phyloP scores from a whole-genome alignment of 2,888 invertebrate species.

The Microctonus hyperodae region DNA sequence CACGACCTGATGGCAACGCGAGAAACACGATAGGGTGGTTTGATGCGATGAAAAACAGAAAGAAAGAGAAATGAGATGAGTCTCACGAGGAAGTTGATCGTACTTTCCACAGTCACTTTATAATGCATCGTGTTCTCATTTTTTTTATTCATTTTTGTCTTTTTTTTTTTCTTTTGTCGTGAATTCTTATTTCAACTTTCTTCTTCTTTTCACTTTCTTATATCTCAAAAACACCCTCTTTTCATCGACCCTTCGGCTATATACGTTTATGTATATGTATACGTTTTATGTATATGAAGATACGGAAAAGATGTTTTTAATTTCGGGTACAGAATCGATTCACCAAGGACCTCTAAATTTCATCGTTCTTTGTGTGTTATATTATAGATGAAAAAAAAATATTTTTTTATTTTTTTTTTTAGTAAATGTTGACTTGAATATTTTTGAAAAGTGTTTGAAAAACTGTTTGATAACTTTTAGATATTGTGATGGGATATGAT shows the following conservation, averaged over 20 bases:
- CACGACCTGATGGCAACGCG: conserved; percentile 5
- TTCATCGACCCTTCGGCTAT: conserved; percentile 3
- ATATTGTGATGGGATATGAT: too few relatives aligned
- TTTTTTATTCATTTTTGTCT: not conserved
- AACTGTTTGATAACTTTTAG: too few relatives aligned
- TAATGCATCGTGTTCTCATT: conserved; percentile 42
- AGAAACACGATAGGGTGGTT: conserved; percentile 23
- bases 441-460: too few relatives aligned
- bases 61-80: conserved; percentile 14
- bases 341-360: too few relatives aligned
- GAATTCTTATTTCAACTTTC: not conserved
- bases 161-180: not conserved
- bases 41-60: conserved; percentile 20
- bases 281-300: too few relatives aligned
- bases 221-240: not conserved
- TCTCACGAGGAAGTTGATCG: conserved; percentile 22
- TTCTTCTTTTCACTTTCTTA: not conserved
- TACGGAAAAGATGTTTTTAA: not conserved
- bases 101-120: conserved; percentile 36
- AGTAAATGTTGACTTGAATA: too few relatives aligned
- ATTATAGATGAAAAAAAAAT: too few relatives aligned
- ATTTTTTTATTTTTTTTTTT: too few relatives aligned
- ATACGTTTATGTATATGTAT: not conserved
- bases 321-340: too few relatives aligned
- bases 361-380: too few relatives aligned